Conservation (phyloP, 2,888 invertebrate genomes). For the Drosophila atripex region DNA sequence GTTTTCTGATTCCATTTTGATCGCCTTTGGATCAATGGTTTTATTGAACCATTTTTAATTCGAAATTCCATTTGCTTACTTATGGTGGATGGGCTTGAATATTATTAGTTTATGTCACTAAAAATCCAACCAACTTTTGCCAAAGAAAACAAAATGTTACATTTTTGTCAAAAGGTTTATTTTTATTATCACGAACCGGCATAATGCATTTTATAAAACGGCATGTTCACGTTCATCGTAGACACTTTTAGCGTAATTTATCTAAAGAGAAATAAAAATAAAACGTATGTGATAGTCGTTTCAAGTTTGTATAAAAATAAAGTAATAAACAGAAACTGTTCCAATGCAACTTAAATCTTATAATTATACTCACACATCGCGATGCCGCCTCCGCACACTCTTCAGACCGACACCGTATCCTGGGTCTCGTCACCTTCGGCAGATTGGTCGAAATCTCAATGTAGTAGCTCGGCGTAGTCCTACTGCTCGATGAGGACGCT, state of each 20-base stretch:
- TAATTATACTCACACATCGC: conserved; percentile 81
- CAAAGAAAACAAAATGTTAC: conserved; percentile 32
- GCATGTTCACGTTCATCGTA: conserved; percentile 90
- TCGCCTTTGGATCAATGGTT: conserved; percentile 28
- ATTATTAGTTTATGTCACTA: conserved; percentile 9
- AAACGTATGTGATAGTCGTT: conserved; percentile 28
- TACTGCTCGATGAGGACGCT: conserved; percentile 61
- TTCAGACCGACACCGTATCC: conserved; percentile 89
- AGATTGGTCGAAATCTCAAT: conserved; percentile 84
- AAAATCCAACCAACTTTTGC: conserved; percentile 24
- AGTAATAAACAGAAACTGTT: neutral
- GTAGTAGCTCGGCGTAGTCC: conserved; percentile 70
- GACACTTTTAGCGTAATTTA: conserved; percentile 94
- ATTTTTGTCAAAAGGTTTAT: conserved; percentile 34
- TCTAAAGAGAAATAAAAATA: conserved; percentile 86
- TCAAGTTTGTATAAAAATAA: conserved; percentile 28
- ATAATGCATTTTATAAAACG: conserved; percentile 50
- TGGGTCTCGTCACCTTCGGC: conserved; percentile 86
- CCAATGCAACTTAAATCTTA: neutral
- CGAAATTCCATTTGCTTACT: neutral
- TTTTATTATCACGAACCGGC: conserved; percentile 43
- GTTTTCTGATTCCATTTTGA: conserved; percentile 27
- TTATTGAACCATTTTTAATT: conserved; percentile 24
- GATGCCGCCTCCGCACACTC: conserved; percentile 86
- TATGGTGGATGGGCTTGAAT: conserved; percentile 6